A percentile compares a stretch with the other conserved stretches of the same genome.
Evolutionary conservation across 2,113 vertebrate species (phyloP).

Genomic region (Eleginops maclovinus): DNA sequence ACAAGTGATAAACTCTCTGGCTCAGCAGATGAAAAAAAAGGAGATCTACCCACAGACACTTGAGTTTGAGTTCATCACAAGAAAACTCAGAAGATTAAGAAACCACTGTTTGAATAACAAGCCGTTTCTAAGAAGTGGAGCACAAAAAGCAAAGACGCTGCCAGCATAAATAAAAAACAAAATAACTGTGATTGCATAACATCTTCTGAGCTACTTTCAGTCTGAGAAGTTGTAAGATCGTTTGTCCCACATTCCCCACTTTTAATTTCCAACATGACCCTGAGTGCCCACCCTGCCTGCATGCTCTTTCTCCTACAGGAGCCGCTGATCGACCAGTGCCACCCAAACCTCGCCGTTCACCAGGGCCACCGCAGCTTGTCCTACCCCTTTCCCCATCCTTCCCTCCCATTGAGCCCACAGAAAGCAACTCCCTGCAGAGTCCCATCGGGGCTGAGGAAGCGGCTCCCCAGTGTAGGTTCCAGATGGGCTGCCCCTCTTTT

Average conservation of each 20-base stretch:
- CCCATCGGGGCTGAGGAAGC: conserved; percentile 44
- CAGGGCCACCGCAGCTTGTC: conserved; percentile 16
- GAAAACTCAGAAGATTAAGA: conserved; percentile 14
- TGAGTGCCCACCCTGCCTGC: conserved; percentile 25
- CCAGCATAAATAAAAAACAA: conserved; percentile 13
- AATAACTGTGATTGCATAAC: neutral
- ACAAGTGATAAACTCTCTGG: conserved; percentile 10
- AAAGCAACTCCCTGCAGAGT: conserved; percentile 33
- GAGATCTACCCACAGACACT: conserved; percentile 25
- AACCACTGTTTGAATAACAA: conserved; percentile 15
- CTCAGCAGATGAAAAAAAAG: conserved; percentile 11
- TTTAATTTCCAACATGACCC: conserved; percentile 27
- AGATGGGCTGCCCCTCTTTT: conserved; percentile 34
- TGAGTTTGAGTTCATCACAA: conserved; percentile 17
- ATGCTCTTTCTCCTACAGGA: conserved; percentile 51
- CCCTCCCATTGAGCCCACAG: conserved; percentile 46
- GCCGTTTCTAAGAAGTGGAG: neutral
- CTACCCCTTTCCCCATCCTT: conserved; percentile 22
- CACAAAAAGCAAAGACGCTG: neutral
- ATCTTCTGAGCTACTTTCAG: conserved; percentile 3
- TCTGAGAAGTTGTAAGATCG: neutral
- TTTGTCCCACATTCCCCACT: conserved; percentile 7
- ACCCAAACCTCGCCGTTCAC: conserved; percentile 62
- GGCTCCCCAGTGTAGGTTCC: conserved; percentile 69
- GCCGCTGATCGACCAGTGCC: conserved; percentile 38